A percentile compares a stretch with the other conserved stretches of the same genome.
Conservation (phyloP, 35 echinoderm and acorn worm genomes). For the Nesometra sesokonis region DNA sequence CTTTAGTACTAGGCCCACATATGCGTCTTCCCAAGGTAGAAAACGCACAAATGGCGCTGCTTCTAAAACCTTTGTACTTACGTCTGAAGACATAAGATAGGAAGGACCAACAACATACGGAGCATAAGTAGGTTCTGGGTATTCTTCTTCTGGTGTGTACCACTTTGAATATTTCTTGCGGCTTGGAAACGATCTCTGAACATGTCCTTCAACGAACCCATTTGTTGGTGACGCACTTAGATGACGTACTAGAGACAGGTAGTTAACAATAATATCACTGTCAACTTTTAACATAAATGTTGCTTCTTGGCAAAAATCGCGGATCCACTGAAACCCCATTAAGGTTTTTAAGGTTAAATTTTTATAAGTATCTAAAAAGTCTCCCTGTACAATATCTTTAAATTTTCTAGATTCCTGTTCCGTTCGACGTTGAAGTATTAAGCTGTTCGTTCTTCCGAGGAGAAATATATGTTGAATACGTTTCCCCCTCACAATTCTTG, state of each 20-base stretch:
- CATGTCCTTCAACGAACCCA: conserved; percentile 5
- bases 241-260: neutral
- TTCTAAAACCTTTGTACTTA: conserved; percentile 6
- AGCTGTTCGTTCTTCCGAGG: neutral
- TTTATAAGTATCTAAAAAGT: conserved; percentile 19
- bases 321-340: conserved; percentile 6
- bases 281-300: conserved; percentile 5
- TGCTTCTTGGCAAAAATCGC: neutral
- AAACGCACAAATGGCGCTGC: conserved; percentile 10
- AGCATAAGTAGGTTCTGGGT: conserved; percentile 30
- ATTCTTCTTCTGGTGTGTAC: conserved; percentile 32
- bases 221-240: neutral
- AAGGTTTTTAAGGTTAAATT: conserved; percentile 24
- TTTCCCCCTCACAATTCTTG: neutral
- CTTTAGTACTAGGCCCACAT: conserved; percentile 31
- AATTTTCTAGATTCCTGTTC: neutral
- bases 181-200: neutral
- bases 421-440: neutral
- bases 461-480: neutral
- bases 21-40: conserved; percentile 47
- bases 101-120: conserved; percentile 24
- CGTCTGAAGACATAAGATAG: conserved; percentile 39
- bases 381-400: conserved; percentile 23
- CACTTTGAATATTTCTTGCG: conserved; percentile 31
- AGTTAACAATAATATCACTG: conserved; percentile 21